Evolutionary conservation across 2,113 vertebrate species (phyloP).

Genomic region (Actinemys pallida): DNA sequence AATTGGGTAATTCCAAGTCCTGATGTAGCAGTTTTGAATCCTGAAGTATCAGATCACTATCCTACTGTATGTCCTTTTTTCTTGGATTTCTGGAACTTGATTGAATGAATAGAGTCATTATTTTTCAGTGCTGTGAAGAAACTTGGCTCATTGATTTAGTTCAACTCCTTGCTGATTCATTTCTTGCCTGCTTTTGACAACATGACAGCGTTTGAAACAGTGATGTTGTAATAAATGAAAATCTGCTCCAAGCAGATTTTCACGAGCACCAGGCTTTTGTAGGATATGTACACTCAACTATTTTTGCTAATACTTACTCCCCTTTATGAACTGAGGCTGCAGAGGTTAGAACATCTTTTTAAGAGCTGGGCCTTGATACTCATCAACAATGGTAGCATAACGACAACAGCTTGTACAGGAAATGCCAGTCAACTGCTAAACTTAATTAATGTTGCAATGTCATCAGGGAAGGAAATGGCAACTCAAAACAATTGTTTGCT

Average conservation of each 20-base stretch:
- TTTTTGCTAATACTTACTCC: neutral
- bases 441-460: conserved; percentile 17
- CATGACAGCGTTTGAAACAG: neutral
- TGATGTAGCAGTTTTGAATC: neutral
- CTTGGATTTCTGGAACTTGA: neutral
- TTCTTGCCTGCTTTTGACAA: fast-evolving
- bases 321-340: neutral
- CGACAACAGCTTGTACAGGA: neutral
- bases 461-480: conserved; percentile 15
- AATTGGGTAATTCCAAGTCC: neutral
- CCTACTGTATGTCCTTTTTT: neutral
- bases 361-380: neutral
- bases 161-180: neutral
- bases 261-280: neutral
- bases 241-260: neutral
- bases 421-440: conserved; percentile 38
- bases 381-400: neutral
- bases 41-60: neutral
- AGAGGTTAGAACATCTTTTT: conserved; percentile 11
- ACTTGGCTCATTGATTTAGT: neutral
- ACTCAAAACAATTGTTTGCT: conserved; percentile 15
- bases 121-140: neutral
- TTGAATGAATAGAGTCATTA: neutral
- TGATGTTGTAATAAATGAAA: neutral
- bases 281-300: neutral